phyloP scores from a whole-genome alignment of 92 coral and sea anemone species.

The Palythoa caribaeorum region DNA sequence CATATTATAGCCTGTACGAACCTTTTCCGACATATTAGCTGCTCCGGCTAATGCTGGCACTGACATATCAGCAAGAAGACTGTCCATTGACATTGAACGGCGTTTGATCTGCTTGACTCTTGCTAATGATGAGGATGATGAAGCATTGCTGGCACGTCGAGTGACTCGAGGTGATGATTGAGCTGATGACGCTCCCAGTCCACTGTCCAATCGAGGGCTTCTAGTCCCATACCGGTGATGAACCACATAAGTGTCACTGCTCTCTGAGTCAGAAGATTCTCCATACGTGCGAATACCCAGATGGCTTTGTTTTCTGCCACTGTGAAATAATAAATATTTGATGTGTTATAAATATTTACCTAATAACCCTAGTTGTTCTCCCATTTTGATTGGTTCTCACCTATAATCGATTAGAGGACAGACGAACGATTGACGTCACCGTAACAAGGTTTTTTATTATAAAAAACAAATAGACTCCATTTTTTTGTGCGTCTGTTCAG shows the following conservation, averaged over 20 bases:
- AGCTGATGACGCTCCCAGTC: constrained; percentile 50
- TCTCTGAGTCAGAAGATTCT: constrained; percentile 79
- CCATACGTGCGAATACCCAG: constrained; percentile 57
- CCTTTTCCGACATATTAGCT: constrained; percentile 80
- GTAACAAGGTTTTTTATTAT: too few relatives aligned
- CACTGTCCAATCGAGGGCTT: constrained; percentile 33
- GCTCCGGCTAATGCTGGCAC: constrained; percentile 58
- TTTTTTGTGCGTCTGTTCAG: too few relatives aligned
- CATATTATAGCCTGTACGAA: neutral
- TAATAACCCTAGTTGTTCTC: too few relatives aligned
- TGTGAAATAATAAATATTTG: neutral
- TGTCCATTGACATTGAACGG: constrained; percentile 72
- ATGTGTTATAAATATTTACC: neutral
- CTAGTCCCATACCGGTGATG: neutral
- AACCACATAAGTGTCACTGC: constrained; percentile 16
- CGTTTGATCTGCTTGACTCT: constrained; percentile 43
- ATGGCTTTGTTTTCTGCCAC: constrained; percentile 38
- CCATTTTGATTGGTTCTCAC: too few relatives aligned
- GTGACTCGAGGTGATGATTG: constrained; percentile 57
- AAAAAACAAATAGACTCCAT: too few relatives aligned
- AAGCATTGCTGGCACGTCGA: constrained; percentile 61
- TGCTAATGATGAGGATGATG: constrained; percentile 46
- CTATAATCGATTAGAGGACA: too few relatives aligned
- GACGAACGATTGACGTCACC: too few relatives aligned
- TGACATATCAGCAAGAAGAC: constrained; percentile 60